A percentile compares a stretch with the other conserved stretches of the same genome.
Evolutionary conservation across 2,888 invertebrate species (phyloP).

Genomic region (Synanthedon formicaeformis): DNA sequence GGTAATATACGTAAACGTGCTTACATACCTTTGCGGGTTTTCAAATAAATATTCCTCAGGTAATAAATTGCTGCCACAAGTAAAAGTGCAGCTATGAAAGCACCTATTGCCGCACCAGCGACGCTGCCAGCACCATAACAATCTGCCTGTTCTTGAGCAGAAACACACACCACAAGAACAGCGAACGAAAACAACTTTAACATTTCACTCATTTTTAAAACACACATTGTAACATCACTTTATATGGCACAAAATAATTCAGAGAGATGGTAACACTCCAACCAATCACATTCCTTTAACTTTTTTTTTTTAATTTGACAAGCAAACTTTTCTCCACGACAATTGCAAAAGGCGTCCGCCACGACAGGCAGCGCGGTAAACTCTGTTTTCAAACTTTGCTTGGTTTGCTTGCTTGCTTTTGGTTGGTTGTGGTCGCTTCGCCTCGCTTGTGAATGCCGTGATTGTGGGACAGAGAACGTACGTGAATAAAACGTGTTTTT

Average conservation of each 20-base stretch:
- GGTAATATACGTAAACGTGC: not conserved
- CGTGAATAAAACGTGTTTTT: constrained; percentile 49
- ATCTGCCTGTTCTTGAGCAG: constrained; percentile 52
- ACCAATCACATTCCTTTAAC: constrained; percentile 53
- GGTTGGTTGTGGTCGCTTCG: constrained; percentile 11
- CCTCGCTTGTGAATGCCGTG: constrained; percentile 38
- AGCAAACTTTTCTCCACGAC: constrained; percentile 21
- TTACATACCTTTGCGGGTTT: constrained; percentile 68
- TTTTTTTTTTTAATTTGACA: constrained; percentile 23
- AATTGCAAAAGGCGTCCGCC: constrained; percentile 34
- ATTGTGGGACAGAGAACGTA: constrained; percentile 55
- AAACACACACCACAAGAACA: constrained; percentile 54
- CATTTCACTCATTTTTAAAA: constrained; percentile 52
- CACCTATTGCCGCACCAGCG: constrained; percentile 78
- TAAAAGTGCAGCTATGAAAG: constrained; percentile 74
- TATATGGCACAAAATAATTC: constrained; percentile 55
- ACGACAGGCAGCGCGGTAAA: constrained; percentile 51
- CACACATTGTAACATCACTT: constrained; percentile 42
- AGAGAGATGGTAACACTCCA: constrained; percentile 21
- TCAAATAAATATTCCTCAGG: constrained; percentile 73
- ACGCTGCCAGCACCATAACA: constrained; percentile 79
- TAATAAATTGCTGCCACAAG: constrained; percentile 70
- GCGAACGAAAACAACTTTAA: constrained; percentile 53
- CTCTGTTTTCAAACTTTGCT: constrained; percentile 23
- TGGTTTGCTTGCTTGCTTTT: not conserved